phyloP scores from a whole-genome alignment of 1,140 invertebrate genomes.

The Psilanteris sp. region DNA sequence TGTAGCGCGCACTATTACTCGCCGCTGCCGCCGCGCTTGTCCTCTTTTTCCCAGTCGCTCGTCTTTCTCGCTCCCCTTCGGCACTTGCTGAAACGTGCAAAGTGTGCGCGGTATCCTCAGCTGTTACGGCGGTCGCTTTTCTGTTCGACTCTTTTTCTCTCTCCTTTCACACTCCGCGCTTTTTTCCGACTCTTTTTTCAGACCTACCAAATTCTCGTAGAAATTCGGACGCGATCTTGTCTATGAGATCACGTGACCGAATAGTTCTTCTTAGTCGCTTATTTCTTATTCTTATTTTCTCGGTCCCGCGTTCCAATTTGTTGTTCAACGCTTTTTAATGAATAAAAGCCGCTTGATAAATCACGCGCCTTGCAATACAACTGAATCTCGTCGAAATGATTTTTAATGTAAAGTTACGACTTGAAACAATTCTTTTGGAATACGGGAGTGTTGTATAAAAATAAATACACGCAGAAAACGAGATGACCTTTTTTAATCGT shows the following conservation, averaged over 20 bases:
- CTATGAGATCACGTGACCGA: not conserved
- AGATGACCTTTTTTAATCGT: no score
- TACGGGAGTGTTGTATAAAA: no score
- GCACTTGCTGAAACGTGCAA: slow-evolving; percentile 62
- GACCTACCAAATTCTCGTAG: slow-evolving; percentile 14
- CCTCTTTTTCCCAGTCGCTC: slow-evolving; percentile 42
- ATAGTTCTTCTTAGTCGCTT: not conserved
- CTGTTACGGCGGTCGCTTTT: slow-evolving; percentile 47
- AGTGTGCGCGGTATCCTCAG: slow-evolving; percentile 54
- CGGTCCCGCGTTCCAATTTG: not conserved
- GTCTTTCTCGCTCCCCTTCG: slow-evolving; percentile 51
- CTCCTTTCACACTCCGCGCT: slow-evolving; percentile 16
- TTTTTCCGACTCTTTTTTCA: slow-evolving; percentile 17
- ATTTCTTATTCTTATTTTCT: not conserved
- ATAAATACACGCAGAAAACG: no score
- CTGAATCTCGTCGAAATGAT: no score
- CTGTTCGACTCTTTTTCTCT: slow-evolving; percentile 13
- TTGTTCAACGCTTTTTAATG: no score
- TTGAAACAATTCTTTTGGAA: no score
- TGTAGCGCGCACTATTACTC: slow-evolving; percentile 51
- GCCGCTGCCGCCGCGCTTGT: slow-evolving; percentile 16
- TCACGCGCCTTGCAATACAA: no score
- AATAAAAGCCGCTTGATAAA: no score
- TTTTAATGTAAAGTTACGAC: no score
- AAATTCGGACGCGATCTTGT: slow-evolving; percentile 22